Evolutionary conservation across 2,113 vertebrate genomes (phyloP).

Genomic region (Rhinoderma darwinii): DNA sequence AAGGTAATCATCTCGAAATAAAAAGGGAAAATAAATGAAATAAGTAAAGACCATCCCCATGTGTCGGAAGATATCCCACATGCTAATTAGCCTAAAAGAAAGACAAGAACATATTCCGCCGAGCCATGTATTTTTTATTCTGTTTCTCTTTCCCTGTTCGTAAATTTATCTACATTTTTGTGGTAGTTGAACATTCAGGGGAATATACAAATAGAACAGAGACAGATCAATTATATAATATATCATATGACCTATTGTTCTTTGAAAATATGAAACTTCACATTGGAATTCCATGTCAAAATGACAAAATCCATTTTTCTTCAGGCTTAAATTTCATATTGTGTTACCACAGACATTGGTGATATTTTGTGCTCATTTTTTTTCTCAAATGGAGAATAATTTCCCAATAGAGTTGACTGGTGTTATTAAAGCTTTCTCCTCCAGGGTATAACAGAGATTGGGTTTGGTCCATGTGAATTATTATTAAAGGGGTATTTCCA

Average conservation of each 20-base stretch:
- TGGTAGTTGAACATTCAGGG: background rate
- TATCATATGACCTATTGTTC: conserved; percentile 9
- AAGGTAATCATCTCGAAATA: conserved; percentile 36
- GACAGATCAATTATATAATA: background rate
- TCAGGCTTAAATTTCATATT: background rate
- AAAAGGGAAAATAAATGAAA: conserved; percentile 27
- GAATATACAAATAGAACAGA: background rate
- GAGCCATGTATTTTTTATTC: background rate
- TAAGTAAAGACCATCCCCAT: conserved; percentile 7
- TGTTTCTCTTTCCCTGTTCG: background rate
- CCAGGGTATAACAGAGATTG: no score
- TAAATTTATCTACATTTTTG: conserved; percentile 19
- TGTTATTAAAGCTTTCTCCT: background rate
- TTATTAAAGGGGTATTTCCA: background rate
- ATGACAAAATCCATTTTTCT: conserved; percentile 3
- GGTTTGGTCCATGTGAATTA: no score
- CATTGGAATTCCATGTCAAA: background rate
- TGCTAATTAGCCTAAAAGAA: conserved; percentile 43
- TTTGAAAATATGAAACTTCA: background rate
- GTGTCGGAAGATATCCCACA: conserved; percentile 12
- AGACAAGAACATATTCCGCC: background rate
- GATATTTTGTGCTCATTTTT: background rate
- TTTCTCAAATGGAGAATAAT: background rate
- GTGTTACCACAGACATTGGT: background rate
- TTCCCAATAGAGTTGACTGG: conserved; percentile 4